Base-by-base conservation (phyloP, 2,888 invertebrate species). In the Glyphotaelius pellucidus region DNA sequence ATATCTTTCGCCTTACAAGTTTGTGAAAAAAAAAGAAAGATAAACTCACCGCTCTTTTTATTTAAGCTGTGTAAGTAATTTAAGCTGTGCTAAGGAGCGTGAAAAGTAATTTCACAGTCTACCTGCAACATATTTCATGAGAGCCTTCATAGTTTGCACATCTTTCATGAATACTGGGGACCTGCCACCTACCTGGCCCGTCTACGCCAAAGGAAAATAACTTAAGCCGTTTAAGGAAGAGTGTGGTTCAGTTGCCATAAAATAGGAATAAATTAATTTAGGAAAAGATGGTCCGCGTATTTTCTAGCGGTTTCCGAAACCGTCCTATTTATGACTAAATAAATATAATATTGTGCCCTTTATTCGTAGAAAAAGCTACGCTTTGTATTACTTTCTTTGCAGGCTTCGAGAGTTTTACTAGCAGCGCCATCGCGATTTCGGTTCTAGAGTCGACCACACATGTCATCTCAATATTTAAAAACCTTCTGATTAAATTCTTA, bases 101-200 rank as follows among this genome's bases (percentile, higher is more conserved):
- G 81, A 31, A 81, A 81, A 81, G 31, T 32, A 32, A 81, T 81
- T 81, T 81, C 81, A 81, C 81, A 81, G 81, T 81, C 81, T 81
- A 32, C 81, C 32, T 32, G 81, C 14, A 81, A 81, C 32, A 81
- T 32, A 81, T 32, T 81, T 81, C 81, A 30, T 31, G 25, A 81
- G 7, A 31, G 32, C 32, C 19, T 81, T 81, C 31, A 81, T 81
- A 81, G 81, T 81, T 32, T 81, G 81, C 67, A 67, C 25, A 67
- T 67, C 67, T 67, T 67, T 67, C 9, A 25, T 67, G 67, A 67
- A 67, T 67, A 67, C 67, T n/a, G n/a, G 67, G 67, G 25, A 67
- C 67, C 67, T 67, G n/a, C 67, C 25, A 67, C 67, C 67, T 67
- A 67, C 67, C 25, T 67, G 67, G 67, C 67, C 7, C n/a, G 25